phyloP scores from a whole-genome alignment of 2,888 invertebrate species.

The Pandemis corylana region DNA sequence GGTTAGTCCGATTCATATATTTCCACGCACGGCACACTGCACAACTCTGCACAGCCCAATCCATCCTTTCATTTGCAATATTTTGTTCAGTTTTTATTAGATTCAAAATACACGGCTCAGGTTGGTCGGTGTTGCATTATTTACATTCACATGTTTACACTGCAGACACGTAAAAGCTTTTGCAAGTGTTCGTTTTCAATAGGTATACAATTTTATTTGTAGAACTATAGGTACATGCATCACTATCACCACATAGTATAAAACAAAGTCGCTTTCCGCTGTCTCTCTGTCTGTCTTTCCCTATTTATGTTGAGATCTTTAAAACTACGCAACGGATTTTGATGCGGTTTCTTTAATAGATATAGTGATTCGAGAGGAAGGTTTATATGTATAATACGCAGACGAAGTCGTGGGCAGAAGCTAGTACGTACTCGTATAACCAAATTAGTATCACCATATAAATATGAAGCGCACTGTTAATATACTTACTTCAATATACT shows the following conservation, averaged over 20 bases:
- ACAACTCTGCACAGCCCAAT: background rate
- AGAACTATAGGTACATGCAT: background rate
- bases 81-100: background rate
- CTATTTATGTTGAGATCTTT: too few relatives aligned
- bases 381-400: too few relatives aligned
- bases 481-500: background rate
- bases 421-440: background rate
- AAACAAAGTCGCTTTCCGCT: too few relatives aligned
- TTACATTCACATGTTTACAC: background rate
- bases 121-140: background rate
- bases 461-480: background rate
- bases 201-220: background rate
- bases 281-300: too few relatives aligned
- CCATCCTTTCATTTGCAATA: background rate
- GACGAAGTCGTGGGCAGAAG: too few relatives aligned
- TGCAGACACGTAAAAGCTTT: background rate
- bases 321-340: too few relatives aligned
- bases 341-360: too few relatives aligned
- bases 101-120: background rate
- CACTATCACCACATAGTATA: too few relatives aligned
- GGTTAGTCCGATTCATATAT: too few relatives aligned
- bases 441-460: background rate
- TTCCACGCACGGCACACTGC: too few relatives aligned
- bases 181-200: background rate
- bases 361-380: too few relatives aligned